Base-by-base conservation (phyloP, 92 coral and sea anemone species). In the Actinostola sp. region DNA sequence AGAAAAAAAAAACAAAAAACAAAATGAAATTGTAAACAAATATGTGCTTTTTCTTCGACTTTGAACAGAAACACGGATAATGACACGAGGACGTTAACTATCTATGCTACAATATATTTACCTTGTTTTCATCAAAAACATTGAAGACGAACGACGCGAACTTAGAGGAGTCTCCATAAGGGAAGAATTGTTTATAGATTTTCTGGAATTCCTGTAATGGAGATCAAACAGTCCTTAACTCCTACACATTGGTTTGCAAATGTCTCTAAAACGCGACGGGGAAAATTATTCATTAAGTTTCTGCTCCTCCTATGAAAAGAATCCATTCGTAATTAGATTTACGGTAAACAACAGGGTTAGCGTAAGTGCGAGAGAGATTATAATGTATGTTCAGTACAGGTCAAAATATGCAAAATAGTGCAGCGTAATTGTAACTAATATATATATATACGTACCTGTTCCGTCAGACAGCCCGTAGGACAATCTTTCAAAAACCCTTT, bases 111-210 rank as follows among this genome's bases (percentile, higher is more conserved):
- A n/a, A n/a, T n/a, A n/a, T n/a, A 20, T 31, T 49, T 78, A 81
- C 99, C 95, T 95, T 95, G 68, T 95, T 95, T 71, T 85, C 99
- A 41, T 95, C 99, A 70, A 95, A 95, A 8, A 95, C 99, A 59
- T 95, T 95, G 61, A 95, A 95, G 23, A 95, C 99, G 70, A 95
- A 95, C 1, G 99, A 92, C 7, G 99, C 92, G 62, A 95, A 95
- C 56, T 95, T 89, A 1, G 97, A 81, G 15, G 99, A 84, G 60
- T 95, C 99, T 1, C 99, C 99, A 45, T 82, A 83, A 0, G 99
- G 99, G 54, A 95, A 95, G 70, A 95, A 95, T 72, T 95, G 99
- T 53, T 91, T 95, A 48, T 95, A 95, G 38, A 95, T 95, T 62
- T 88, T 92, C 81, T 92, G 95, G 49, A 95, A 95, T 70, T 95